A percentile compares a stretch with the other conserved stretches of the same genome.
Conservation (phyloP, 2,797 vertebrate species). For the Cirrhinus mrigala region DNA sequence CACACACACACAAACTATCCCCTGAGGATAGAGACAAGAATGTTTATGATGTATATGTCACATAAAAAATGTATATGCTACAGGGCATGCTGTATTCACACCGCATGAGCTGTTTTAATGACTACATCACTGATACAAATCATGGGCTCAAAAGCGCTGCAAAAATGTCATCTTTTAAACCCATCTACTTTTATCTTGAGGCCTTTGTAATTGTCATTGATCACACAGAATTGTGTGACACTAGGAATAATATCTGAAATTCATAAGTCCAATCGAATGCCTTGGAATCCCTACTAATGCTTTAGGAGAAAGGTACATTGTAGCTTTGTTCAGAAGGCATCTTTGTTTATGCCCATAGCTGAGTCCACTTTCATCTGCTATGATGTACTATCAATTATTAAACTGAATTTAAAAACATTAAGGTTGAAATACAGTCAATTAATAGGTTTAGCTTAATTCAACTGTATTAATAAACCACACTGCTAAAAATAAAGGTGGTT, state of each 20-base stretch:
- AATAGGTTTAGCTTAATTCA: neutral
- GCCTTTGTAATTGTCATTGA: slow-evolving; percentile 5
- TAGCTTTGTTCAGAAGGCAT: neutral
- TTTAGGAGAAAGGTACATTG: neutral
- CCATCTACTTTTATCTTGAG: slow-evolving; percentile 1
- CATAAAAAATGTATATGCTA: neutral
- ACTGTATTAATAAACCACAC: neutral
- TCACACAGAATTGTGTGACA: neutral
- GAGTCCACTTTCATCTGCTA: neutral
- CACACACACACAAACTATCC: neutral
- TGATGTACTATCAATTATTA: neutral
- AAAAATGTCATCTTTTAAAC: slow-evolving; percentile 5
- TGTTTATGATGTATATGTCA: neutral
- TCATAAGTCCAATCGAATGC: neutral
- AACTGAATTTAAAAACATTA: slow-evolving; percentile 1
- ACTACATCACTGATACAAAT: neutral
- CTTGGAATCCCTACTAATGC: neutral
- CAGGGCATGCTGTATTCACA: neutral
- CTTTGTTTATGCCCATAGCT: slow-evolving; percentile 3
- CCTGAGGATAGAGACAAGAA: neutral
- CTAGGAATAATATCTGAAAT: neutral
- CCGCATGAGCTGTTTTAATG: slow-evolving; percentile 17
- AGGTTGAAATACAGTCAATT: neutral
- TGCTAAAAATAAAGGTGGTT: too few species aligned
- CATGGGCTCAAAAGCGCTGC: neutral